Evolutionary conservation across 2,113 vertebrate species (phyloP).

Genomic region (Salminus brasiliensis): DNA sequence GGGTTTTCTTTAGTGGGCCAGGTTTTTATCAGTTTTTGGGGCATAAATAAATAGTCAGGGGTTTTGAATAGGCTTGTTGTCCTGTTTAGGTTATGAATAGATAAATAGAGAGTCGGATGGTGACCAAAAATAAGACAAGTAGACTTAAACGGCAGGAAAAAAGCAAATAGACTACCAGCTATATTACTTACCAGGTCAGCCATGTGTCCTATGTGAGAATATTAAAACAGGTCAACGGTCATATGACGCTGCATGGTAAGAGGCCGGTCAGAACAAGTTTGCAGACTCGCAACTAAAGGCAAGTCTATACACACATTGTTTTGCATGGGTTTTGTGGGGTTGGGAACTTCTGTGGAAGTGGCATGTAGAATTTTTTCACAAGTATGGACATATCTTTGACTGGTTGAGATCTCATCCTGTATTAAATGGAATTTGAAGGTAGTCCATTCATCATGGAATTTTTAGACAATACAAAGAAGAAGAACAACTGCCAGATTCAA

Average conservation of each 20-base stretch:
- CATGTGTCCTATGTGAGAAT: background rate
- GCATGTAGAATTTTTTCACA: background rate
- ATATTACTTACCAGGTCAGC: too few species aligned
- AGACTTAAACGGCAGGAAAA: background rate
- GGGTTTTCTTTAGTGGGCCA: too few species aligned
- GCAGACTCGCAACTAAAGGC: background rate
- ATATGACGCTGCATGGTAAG: background rate
- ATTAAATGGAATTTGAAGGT: background rate
- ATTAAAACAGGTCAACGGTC: background rate
- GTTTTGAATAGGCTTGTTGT: too few species aligned
- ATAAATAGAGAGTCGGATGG: too few species aligned
- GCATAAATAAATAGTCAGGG: too few species aligned
- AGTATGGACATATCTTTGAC: background rate
- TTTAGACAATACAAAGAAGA: too few species aligned
- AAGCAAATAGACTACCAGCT: too few species aligned
- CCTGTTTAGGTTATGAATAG: too few species aligned
- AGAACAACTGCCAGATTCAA: too few species aligned
- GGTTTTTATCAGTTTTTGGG: too few species aligned
- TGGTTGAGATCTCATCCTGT: background rate
- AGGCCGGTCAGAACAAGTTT: background rate
- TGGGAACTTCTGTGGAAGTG: background rate
- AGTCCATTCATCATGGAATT: too few species aligned
- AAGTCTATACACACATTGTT: background rate
- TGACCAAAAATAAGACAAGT: too few species aligned
- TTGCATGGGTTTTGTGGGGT: background rate